Base-by-base conservation (phyloP, 2,797 vertebrate species). In the Rhinichthys osculus region DNA sequence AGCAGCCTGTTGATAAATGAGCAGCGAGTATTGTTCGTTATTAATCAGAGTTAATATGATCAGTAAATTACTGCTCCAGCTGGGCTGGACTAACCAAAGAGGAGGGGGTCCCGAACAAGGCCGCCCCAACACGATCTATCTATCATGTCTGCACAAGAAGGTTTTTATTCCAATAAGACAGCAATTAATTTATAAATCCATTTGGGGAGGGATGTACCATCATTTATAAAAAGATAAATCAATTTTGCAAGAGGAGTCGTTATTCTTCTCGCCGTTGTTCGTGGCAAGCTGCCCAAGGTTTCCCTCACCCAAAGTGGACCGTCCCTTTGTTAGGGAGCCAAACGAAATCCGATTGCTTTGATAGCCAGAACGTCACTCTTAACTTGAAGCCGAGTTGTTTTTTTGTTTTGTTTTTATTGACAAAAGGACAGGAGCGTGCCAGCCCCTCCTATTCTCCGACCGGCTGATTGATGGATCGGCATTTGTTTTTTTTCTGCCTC, bases 131-230 rank as follows among this genome's bases (percentile, higher is more conserved):
- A 94, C 92, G 91, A 93, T 84, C 91, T 93, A 98, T 98, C 95
- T 96, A 97, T 98, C 97, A 98, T 96, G 93, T 95, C 94, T 88
- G 92, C 92, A 96, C 95, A 97, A 97, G 95, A 96, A 96, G 93
- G 91, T 94, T 97, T 97, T 98, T 97, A 97, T 96, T 97, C 94
- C 96, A 97, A 96, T 97, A 97, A 96, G 95, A 97, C 91, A 95
- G 95, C 95, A 97, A 97, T 96, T 98, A 97, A 97, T 98, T 97
- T 97, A 97, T 96, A 97, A 97, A 97, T 96, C 96, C 96, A 97
- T 96, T 96, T 97, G 94, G 94, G 94, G 92, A 89, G 92, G 92
- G 93, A 96, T 96, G 94, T 96, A 97, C 94, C 95, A 97, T 96
- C 97, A 96, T 95, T 97, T 97, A 97, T 97, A 96, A 96, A 97